Evolutionary conservation across 2,797 vertebrate species (phyloP).

Genomic region (Alcedo atthis): DNA sequence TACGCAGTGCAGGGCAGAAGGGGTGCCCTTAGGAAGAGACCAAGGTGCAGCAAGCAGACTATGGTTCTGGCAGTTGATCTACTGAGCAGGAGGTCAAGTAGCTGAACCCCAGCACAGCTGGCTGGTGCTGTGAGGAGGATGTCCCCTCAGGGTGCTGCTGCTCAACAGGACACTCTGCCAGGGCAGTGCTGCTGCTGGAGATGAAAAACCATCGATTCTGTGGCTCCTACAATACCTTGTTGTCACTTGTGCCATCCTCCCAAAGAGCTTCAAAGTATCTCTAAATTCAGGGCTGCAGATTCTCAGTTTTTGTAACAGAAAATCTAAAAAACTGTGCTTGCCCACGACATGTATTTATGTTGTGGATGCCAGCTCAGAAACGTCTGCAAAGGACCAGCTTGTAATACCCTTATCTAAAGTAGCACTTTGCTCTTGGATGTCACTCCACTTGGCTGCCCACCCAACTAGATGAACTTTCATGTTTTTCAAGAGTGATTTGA

Average conservation of each 20-base stretch:
- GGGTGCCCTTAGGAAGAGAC: background rate
- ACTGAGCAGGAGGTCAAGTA: background rate
- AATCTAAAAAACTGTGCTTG: background rate
- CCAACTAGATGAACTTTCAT: background rate
- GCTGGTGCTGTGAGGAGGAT: background rate
- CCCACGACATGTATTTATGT: background rate
- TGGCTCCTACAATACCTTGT: background rate
- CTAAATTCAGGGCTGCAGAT: background rate
- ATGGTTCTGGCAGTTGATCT: background rate
- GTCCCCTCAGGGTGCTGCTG: background rate
- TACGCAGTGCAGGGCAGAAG: background rate
- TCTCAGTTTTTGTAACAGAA: background rate
- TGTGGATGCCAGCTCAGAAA: background rate
- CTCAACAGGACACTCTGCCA: background rate
- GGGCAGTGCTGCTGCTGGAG: background rate
- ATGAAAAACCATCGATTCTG: background rate
- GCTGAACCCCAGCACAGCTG: background rate
- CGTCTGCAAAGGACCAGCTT: background rate
- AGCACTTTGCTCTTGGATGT: slow-evolving; percentile 10
- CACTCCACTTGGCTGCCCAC: background rate
- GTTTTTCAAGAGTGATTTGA: background rate
- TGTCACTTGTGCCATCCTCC: background rate
- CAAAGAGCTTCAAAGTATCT: background rate
- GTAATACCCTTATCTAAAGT: background rate
- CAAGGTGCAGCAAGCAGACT: background rate